Conservation (phyloP, 2,113 vertebrate species). For the Anguilla rostrata region DNA sequence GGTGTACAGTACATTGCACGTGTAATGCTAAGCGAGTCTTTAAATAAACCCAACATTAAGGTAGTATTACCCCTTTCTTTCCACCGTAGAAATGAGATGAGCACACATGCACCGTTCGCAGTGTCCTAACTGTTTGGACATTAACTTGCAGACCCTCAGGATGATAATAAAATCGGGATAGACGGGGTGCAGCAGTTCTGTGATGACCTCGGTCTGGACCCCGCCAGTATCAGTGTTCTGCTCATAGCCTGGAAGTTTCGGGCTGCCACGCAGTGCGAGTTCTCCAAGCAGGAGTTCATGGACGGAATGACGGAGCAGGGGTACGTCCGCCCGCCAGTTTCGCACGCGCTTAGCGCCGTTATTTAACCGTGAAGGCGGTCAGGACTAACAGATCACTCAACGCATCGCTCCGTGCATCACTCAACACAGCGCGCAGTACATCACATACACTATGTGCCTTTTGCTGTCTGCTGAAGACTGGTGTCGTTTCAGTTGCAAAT, state of each 20-base stretch:
- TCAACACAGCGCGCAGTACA: too few species aligned
- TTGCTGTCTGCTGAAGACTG: too few species aligned
- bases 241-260: slow-evolving; percentile 84
- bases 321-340: slow-evolving; percentile 42
- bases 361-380: too few species aligned
- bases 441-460: too few species aligned
- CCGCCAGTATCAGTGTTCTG: slow-evolving; percentile 80
- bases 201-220: slow-evolving; percentile 80
- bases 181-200: slow-evolving; percentile 85
- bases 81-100: not conserved
- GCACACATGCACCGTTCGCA: too few species aligned
- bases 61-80: not conserved
- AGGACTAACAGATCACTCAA: too few species aligned
- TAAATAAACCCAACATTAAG: not conserved
- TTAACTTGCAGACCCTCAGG: slow-evolving; percentile 75
- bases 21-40: not conserved
- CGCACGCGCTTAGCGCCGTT: too few species aligned
- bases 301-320: slow-evolving; percentile 82
- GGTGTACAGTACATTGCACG: not conserved
- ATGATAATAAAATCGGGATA: slow-evolving; percentile 86
- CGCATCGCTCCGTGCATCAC: too few species aligned
- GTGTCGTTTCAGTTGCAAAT: too few species aligned
- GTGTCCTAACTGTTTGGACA: not conserved
- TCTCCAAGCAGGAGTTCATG: slow-evolving; percentile 82
- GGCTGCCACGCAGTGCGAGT: slow-evolving; percentile 83